Evolutionary conservation across 1,140 invertebrate genomes (phyloP), one percentile per base, ranked within the genome.

Genomic region (Cyphomyrmex costatus): DNA sequence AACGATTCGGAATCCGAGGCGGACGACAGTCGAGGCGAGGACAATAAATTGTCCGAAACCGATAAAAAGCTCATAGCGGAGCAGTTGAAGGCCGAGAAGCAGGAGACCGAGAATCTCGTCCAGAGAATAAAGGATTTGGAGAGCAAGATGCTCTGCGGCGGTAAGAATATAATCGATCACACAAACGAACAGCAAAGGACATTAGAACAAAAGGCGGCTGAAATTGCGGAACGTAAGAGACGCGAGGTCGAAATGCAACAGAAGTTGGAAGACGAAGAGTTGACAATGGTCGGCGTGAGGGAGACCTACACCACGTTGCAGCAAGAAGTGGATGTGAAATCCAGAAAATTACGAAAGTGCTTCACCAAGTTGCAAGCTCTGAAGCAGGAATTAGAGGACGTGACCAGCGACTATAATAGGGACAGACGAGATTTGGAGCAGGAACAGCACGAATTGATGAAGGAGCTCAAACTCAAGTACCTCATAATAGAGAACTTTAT

Each of bases 401-500:
- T 97, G n/a, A 97, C 97, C 73, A 97, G 98, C 87, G 97, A 98
- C 86, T 97, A 98, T 91, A 97, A 97, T 74, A 96, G 96, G 66
- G 98, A 98, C 90, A 95, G 98, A 79, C 96, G 98, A 84, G 98
- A 98, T 77, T 92, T 98, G 30, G 98, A 98, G 93, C 96, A 97
- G 93, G 97, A 97, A 1, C 97, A 98, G 90, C 97, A 97, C 92
- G 97, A 98, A 89, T 96, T 98, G 46, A 97, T 95, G 94, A 95
- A 97, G 91, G 96, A 98, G 90, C 94, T 98, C 65, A 97, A 98
- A 89, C 95, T 98, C n/a, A 97, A 97, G 83, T 97, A 98, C 92
- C 96, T 99, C 12, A 98, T 99, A 60, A 99, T 99, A 82, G 99
- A 99, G 92, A 99, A 99, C 95, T 99, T 99, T 94, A 98, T 99